Base-by-base conservation (phyloP, 2,888 invertebrate genomes). In the Pristionchus fissidentatus region DNA sequence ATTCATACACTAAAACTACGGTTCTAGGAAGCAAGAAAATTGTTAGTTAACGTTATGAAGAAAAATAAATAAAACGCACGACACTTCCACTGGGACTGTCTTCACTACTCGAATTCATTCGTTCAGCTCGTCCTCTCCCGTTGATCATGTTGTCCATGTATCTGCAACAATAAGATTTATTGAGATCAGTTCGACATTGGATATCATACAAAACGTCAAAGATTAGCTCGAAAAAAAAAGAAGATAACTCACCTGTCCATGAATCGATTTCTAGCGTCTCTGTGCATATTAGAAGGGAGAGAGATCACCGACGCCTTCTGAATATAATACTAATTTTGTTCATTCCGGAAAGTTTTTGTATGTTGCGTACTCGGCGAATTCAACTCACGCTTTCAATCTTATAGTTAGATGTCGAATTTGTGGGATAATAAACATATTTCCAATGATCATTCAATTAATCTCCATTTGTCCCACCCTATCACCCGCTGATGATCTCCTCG, bases 121-220 rank as follows among this genome's bases (percentile, higher is more conserved):
- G 29, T 46, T 81, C 81, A 0, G 81, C 81, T 10, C 81, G 41
- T 8, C 81, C 81, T 22, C 46, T 62, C 0, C 66, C 66, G n/a
- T 66, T 81, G 62, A 81, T 29, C 41, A 81, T 81, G 35, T 81
- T 81, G n/a, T 81, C 81, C 35, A 46, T 19, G 66, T 46, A 81
- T 10, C 81, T 81, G 60, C 1, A 26, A 43, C 43, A 41, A 13
- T 8, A 41, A 10, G 13, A 26, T 22, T 22, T 35, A 62, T 62
- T 60, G 10, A 32, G n/a, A n/a, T n/a, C n/a, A n/a, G n/a, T n/a
- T n/a, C n/a, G n/a, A 49, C 49, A 49, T 49, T 49, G 10, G 10
- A 49, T 15, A 49, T 15, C 49, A 15, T 10, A 19, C 49, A 15
- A 19, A 49, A 49, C 49, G 49, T 49, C 49, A 19, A 49, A 49